These are phyloP conservation scores for Stegophylla sp. DNA, from an alignment of 2,888 invertebrate species.

Conservation along the genomic window DNA sequence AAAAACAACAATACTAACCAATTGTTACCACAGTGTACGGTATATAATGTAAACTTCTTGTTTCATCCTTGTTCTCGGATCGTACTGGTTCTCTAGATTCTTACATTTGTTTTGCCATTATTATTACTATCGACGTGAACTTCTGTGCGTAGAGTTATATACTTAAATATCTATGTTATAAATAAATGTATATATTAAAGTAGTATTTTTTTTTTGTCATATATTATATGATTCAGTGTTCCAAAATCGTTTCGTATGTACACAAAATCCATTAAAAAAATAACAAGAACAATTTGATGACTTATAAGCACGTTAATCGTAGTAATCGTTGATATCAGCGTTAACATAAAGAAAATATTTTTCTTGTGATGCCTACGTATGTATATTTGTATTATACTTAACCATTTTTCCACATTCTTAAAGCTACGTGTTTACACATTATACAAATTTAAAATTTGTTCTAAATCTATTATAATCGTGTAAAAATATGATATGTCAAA, in stretches of 20 bases:
- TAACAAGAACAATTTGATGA: background rate
- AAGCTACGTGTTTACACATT: too few relatives aligned
- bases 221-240: background rate
- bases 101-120: background rate
- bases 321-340: background rate
- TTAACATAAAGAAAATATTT: background rate
- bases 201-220: too few relatives aligned
- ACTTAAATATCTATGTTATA: too few relatives aligned
- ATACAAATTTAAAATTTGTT: too few relatives aligned
- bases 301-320: too few relatives aligned
- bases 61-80: background rate
- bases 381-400: too few relatives aligned
- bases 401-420: too few relatives aligned
- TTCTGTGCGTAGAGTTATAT: constrained; percentile 5
- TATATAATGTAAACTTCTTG: background rate
- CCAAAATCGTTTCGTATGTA: background rate
- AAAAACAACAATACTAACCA: constrained; percentile 30
- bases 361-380: too few relatives aligned
- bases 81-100: background rate
- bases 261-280: background rate
- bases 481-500: too few relatives aligned
- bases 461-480: too few relatives aligned
- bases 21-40: constrained; percentile 1
- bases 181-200: too few relatives aligned
- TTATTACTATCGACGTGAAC: background rate